Percentiles rank a stretch among this genome's conserved stretches.
These are phyloP conservation scores for Botrylloides violaceus DNA, from an alignment of 23 tunicate species.

Conservation along the genomic window DNA sequence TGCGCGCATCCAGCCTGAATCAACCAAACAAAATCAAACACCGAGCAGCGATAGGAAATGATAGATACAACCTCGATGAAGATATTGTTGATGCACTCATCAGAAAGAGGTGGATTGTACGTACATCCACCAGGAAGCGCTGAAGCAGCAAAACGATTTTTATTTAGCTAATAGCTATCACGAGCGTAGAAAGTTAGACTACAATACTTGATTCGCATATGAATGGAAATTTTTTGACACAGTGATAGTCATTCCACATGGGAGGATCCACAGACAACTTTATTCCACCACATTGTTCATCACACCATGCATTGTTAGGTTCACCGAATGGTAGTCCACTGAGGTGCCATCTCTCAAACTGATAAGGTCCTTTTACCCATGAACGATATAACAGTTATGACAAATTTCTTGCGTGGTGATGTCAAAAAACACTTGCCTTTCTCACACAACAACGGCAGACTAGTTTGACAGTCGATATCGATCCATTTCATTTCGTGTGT, in stretches of 20 bases:
- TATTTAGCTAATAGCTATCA: too few relatives aligned
- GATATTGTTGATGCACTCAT: constrained; percentile 13
- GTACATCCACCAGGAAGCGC: constrained; percentile 20
- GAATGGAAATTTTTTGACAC: constrained; percentile 41
- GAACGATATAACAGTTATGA: neutral
- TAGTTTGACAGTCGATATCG: constrained; percentile 19
- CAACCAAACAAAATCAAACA: too few relatives aligned
- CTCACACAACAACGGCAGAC: constrained; percentile 35
- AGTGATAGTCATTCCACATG: constrained; percentile 71
- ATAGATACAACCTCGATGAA: neutral
- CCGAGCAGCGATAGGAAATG: too few relatives aligned
- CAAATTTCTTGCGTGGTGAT: too few relatives aligned
- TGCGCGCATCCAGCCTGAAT: constrained; percentile 19
- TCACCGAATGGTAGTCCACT: constrained; percentile 36
- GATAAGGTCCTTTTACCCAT: constrained; percentile 43
- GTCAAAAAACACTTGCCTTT: constrained; percentile 16
- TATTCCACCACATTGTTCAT: constrained; percentile 50
- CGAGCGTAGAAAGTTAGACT: too few relatives aligned
- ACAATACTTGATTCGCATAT: constrained; percentile 67
- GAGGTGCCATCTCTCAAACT: constrained; percentile 70
- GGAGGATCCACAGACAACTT: constrained; percentile 29
- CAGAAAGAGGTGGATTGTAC: constrained; percentile 23
- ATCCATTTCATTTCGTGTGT: constrained; percentile 23
- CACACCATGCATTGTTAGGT: constrained; percentile 56
- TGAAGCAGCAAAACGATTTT: too few relatives aligned